Base-by-base conservation (phyloP, 2,113 vertebrate genomes). In the Protomyctophum bolini region DNA sequence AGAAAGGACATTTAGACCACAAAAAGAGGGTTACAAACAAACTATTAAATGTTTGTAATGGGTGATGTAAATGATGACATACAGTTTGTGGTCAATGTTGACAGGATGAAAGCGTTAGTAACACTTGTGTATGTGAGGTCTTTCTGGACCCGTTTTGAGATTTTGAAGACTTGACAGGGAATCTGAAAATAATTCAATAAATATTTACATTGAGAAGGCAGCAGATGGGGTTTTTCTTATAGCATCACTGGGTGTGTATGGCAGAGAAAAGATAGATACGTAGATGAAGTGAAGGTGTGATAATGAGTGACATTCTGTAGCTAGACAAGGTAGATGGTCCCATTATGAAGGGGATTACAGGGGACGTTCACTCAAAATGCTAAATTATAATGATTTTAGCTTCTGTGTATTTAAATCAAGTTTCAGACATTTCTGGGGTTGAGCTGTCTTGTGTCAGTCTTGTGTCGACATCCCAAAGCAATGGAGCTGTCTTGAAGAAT, bases 151-250 rank as follows among this genome's bases (percentile, higher is more conserved):
- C 21, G 2, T 21, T 21, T 21, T 21, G 21, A 21, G 21, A 21
- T 21, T 21, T 21, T 21, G 21, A 21, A 21, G 21, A 57, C 48
- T 57, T 14, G n/a, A 81, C 80, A 83, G 33, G 75, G 70, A 86
- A 84, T 70, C 72, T 82, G 84, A 84, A 87, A 85, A 21, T 76
- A 69, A 75, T 80, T 67, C 87, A 66, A 88, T 86, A 21, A 82
- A 82, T 84, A 73, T 84, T 83, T 82, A 86, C 63, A 76, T 71
- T 66, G 50, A 82, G 75, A 76, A 68, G 72, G 52, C 62, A 71
- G 63, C 58, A 72, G 75, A 59, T 63, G 78, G 76, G 63, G 81
- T 88, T 78, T 84, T 80, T 73, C 72, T 71, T 73, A 21, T 21
- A 82, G 64, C 70, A 64, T 72, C 68, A 65, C 73, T 82, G 58